These are phyloP conservation scores for Pangasianodon gigas DNA, from an alignment of 2,113 vertebrate genomes.

Conservation along the genomic window DNA sequence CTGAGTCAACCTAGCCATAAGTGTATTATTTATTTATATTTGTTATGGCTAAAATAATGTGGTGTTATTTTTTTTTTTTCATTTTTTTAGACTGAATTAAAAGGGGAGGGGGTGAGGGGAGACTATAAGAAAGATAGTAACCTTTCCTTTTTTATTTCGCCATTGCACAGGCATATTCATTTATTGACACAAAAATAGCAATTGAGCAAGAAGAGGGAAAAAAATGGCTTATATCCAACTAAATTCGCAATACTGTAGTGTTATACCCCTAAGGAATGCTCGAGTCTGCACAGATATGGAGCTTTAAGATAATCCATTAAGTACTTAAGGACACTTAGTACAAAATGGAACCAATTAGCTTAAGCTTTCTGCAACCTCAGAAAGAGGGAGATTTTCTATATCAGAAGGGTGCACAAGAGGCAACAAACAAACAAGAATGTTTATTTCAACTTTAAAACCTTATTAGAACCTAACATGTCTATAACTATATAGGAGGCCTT, in stretches of 20 bases:
- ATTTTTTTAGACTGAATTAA: not conserved
- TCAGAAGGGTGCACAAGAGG: not conserved
- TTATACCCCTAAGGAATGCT: not conserved
- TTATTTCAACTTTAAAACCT: not conserved
- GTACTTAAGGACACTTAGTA: constrained; percentile 3
- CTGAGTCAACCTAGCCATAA: too few relatives aligned
- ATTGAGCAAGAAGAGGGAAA: not conserved
- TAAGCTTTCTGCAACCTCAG: not conserved
- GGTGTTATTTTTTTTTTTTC: not conserved
- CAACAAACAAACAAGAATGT: not conserved
- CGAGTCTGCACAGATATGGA: not conserved
- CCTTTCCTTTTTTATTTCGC: not conserved
- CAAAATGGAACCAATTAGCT: not conserved
- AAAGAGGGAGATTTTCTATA: not conserved
- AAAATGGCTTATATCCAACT: not conserved
- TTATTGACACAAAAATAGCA: not conserved
- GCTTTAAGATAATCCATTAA: not conserved
- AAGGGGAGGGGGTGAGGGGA: not conserved
- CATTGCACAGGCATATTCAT: not conserved
- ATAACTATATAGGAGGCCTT: not conserved
- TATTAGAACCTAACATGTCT: not conserved
- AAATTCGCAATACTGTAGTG: not conserved
- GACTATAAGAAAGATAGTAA: not conserved
- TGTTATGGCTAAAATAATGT: not conserved
- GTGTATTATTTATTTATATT: not conserved